Conservation (phyloP, 2,113 vertebrate genomes). For the Globicephala melas region DNA sequence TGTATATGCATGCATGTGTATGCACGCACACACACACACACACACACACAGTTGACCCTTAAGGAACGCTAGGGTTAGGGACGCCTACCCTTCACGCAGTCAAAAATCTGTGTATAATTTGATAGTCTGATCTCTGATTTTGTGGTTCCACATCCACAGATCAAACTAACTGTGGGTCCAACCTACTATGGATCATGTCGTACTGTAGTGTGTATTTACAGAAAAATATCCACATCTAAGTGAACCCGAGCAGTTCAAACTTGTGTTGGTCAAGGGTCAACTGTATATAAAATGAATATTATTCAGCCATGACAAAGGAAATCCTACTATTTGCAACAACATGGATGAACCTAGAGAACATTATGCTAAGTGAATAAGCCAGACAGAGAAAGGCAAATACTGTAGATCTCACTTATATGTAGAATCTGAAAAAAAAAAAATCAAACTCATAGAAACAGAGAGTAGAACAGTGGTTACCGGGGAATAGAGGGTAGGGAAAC, state of each 20-base stretch:
- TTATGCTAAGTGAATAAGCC: not conserved
- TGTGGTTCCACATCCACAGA: not conserved
- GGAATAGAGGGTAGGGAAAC: not conserved
- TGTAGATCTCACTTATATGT: not conserved
- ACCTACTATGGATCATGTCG: not conserved
- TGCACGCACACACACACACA: not conserved
- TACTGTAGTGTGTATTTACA: not conserved
- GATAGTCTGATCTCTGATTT: not conserved
- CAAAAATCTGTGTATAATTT: not conserved
- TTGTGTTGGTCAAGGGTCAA: not conserved
- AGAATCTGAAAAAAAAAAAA: not conserved
- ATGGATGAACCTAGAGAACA: not conserved
- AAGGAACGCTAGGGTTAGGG: not conserved
- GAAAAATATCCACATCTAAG: not conserved
- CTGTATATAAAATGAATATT: not conserved
- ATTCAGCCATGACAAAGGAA: slow-evolving; percentile 2
- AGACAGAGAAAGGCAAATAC: not conserved
- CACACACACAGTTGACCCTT: not conserved
- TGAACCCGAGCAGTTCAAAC: not conserved
- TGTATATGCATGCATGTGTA: no score
- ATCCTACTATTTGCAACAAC: not conserved
- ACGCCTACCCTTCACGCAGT: not conserved
- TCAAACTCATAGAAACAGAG: not conserved
- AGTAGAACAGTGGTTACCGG: not conserved
- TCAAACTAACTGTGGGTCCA: not conserved